Conservation (phyloP, 2,888 invertebrate genomes). For the Herminia tarsipennalis region DNA sequence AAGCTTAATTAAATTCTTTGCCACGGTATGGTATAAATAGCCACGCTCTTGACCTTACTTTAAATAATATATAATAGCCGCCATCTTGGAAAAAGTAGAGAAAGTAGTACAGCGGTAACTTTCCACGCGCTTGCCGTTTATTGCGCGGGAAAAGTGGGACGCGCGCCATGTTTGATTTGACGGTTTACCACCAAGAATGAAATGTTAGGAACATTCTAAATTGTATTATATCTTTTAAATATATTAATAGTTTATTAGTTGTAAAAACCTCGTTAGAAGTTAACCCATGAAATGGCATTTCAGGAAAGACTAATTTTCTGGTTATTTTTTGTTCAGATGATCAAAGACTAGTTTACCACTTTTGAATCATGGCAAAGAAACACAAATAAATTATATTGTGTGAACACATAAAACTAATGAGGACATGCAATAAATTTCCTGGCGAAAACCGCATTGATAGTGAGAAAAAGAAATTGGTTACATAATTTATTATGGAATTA, state of each 20-base stretch:
- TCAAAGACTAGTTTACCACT: too few species aligned
- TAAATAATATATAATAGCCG: constrained; percentile 65
- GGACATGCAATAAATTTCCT: constrained; percentile 24
- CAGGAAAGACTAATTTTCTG: too few species aligned
- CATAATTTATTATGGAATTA: constrained; percentile 42
- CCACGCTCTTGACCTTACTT: constrained; percentile 73
- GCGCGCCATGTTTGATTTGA: constrained; percentile 78
- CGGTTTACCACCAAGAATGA: constrained; percentile 62
- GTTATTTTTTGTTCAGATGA: too few species aligned
- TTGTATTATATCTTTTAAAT: too few species aligned
- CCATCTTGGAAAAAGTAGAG: constrained; percentile 85
- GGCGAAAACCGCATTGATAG: constrained; percentile 20
- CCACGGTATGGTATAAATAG: constrained; percentile 43
- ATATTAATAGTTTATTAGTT: constrained; percentile 15
- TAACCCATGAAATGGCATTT: too few species aligned
- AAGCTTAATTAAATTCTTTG: constrained; percentile 22
- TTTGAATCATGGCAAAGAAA: too few species aligned
- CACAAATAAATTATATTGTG: too few species aligned
- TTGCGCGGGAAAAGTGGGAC: constrained; percentile 83
- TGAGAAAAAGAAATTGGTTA: constrained; percentile 38
- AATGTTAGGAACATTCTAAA: constrained; percentile 33
- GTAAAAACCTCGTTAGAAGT: not conserved
- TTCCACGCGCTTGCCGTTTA: constrained; percentile 78
- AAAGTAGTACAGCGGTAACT: constrained; percentile 85
- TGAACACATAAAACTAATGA: too few species aligned